Evolutionary conservation across 2,888 invertebrate species (phyloP).

Genomic region (Alviniconcha strummeri): DNA sequence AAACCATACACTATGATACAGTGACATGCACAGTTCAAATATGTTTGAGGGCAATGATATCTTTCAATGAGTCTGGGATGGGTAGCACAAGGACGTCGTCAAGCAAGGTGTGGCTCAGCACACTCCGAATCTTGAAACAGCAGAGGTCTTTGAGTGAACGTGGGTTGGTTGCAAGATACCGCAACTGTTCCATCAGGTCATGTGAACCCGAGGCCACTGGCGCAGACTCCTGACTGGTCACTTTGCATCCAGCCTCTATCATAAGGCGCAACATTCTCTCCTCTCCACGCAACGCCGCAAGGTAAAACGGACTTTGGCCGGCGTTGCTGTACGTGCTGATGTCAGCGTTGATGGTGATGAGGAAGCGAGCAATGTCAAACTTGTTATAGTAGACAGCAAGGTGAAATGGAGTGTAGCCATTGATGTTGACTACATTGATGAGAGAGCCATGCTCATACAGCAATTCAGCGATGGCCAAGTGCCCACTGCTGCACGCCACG

Average conservation of each 20-base stretch:
- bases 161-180: slow-evolving; percentile 45
- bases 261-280: slow-evolving; percentile 52
- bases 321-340: slow-evolving; percentile 51
- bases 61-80: slow-evolving; percentile 39
- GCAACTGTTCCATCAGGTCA: slow-evolving; percentile 44
- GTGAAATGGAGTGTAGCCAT: slow-evolving; percentile 63
- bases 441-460: slow-evolving; percentile 51
- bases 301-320: slow-evolving; percentile 56
- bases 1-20: too few species aligned
- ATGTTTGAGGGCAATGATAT: slow-evolving; percentile 33
- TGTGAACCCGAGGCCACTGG: slow-evolving; percentile 37
- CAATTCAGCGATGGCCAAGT: slow-evolving; percentile 51
- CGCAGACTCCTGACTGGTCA: slow-evolving; percentile 49
- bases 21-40: neutral
- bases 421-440: slow-evolving; percentile 51
- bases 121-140: slow-evolving; percentile 43
- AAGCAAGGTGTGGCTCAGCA: slow-evolving; percentile 25
- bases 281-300: slow-evolving; percentile 55
- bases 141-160: slow-evolving; percentile 46
- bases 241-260: slow-evolving; percentile 56
- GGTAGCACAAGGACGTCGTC: slow-evolving; percentile 33
- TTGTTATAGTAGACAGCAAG: slow-evolving; percentile 62
- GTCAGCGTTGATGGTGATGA: slow-evolving; percentile 58
- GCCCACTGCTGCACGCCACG: slow-evolving; percentile 61
- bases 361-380: slow-evolving; percentile 53